Evolutionary conservation across 2,888 invertebrate genomes (phyloP), one percentile per base, ranked within the genome.

Genomic region (Sinotaia quadrata): DNA sequence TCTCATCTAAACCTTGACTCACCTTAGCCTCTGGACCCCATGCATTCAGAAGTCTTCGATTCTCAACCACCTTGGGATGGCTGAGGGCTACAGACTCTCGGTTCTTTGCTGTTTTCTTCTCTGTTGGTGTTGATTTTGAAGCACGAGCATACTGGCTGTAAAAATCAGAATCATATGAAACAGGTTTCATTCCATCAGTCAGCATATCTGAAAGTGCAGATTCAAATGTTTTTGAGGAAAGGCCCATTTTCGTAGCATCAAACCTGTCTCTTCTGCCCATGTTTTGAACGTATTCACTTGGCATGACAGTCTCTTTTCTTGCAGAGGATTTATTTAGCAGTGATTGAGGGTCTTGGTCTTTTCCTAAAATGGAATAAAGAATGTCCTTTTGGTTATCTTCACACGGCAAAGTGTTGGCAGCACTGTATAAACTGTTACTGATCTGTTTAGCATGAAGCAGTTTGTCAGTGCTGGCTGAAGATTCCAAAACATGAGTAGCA

Each of bases 191-290:
- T 3, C 77, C 76, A 33, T 74, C 72, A 34, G 77, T 80, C 47
- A 84, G 67, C 85, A 84, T 83, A 27, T 78, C 75, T 10, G 77
- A 73, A 21, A 84, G 70, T 21, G 83, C 81, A 31, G 80, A 72
- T 57, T 84, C 84, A 81, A 84, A 84, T 4, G 77, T 81, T 47
- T 78, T 80, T n/a, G 81, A 75, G 21, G 77, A 75, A 27, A 83
- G 68, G 33, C 78, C 80, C 81, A 84, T 84, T 59, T 77, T 81
- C 7, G 80, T 68, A 15, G 78, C 81, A 74, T 84, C 83, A 80
- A 83, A 83, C 49, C 78, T 75, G 33, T 82, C 82, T 21, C 69
- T 58, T 24, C 69, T 72, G 15, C 68, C 54, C 75, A 81, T 81
- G 15, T 75, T 71, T 70, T 79, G 72, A 2, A 81, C 76, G 76